Evolutionary conservation across 2,888 invertebrate genomes (phyloP), one percentile per base, ranked within the genome.

Genomic region (Auanema freiburgensis): DNA sequence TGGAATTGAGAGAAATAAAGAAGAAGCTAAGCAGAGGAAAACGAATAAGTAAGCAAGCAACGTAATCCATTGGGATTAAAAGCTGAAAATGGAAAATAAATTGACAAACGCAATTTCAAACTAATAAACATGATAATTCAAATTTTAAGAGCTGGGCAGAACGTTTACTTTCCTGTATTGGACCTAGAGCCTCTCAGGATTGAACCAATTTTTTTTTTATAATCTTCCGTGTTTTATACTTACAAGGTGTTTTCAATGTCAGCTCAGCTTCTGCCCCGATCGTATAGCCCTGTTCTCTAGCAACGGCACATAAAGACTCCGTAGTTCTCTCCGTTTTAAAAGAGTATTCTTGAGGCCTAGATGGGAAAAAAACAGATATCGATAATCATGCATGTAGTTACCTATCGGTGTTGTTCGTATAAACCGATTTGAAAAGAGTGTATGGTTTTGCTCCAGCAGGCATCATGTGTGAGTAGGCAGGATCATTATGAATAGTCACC

Each of bases 171-270:
- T n/a, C n/a, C n/a, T n/a, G n/a, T n/a, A n/a, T n/a, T n/a, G n/a
- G n/a, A n/a, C n/a, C n/a, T n/a, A n/a, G n/a, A n/a, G n/a, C n/a
- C n/a, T n/a, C n/a, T n/a, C n/a, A n/a, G n/a, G n/a, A n/a, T n/a
- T n/a, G n/a, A n/a, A n/a, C n/a, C n/a, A n/a, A n/a, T n/a, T n/a
- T n/a, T n/a, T n/a, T n/a, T n/a, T n/a, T n/a, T n/a, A n/a, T n/a
- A n/a, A n/a, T n/a, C n/a, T n/a, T n/a, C n/a, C n/a, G n/a, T n/a
- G n/a, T n/a, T n/a, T n/a, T n/a, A n/a, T n/a, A 76, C 78, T 71
- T 63, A 83, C 85, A 82, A 5, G 87, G 87, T 44, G 86, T 84
- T 57, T 85, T 85, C 54, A 87, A 79, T 63, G 84, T 85, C n/a
- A 87, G 72, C 66, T 85, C 84, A 50, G 85, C 83, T 69, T 85